Base-by-base conservation (phyloP, 1,140 invertebrate genomes). In the Campoletis sonorensis region DNA sequence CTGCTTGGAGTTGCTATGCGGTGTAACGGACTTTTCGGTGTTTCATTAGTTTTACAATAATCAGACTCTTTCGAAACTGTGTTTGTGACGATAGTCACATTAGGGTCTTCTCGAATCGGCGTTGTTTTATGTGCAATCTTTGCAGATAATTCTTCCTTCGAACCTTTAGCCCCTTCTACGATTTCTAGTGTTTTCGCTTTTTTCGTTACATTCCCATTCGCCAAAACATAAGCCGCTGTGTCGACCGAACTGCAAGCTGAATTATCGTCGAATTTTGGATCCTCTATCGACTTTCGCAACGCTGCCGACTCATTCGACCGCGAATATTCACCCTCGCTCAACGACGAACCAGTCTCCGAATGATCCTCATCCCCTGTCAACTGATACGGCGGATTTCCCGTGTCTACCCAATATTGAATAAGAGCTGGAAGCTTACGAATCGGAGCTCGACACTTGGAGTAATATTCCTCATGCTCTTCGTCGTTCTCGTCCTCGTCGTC, bases 341-440 rank as follows among this genome's bases (percentile, higher is more conserved):
- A 8, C 4, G 84, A 87, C 10, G 82, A 79, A 61, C 58, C 84
- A 16, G 51, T 30, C 10, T 83, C 82, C 4, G 84, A 86, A 8
- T 64, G 15, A 58, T 68, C 67, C 3, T 79, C 13, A 0, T 84
- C 27, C 7, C 58, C 37, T 16, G 73, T 16, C 16, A 61, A 58
- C 10, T 75, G 33, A 75, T 85, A 87, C 0, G 88, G 88, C 15
- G 85, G 40, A 70, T 87, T 84, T 8, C 89, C 88, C 26, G 88
- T 91, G 79, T 90, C 77, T 64, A 91, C 76, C 90, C 89, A 91
- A 75, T 88, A 85, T 58, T 89, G 89, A 73, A 90, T 72, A 0
- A 84, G 75, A 16, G 23, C 81, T n/a, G 83, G 49, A 51, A 83
- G 21, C 79, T 88, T 89, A 13, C 83, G 84, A 49, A 87, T 85